Conservation (phyloP, 2,797 vertebrate genomes). For the Thunnus albacares region DNA sequence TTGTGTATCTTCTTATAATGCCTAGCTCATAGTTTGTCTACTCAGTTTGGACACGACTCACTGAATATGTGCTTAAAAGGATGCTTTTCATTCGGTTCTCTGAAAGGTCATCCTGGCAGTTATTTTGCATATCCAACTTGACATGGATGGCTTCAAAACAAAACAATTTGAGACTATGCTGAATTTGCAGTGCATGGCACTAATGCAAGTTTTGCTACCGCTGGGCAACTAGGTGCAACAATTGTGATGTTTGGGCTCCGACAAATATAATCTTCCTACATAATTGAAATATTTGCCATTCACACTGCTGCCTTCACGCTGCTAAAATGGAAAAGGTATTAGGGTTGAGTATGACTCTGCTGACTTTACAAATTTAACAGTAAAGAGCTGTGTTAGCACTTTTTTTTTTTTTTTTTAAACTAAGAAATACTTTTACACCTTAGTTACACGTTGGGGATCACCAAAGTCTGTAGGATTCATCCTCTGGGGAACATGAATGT, state of each 20-base stretch:
- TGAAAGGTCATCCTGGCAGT: not conserved
- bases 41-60: conserved; percentile 12
- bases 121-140: not conserved
- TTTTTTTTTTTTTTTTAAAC: too few relatives aligned
- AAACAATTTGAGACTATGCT: not conserved
- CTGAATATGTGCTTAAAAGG: not conserved
- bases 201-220: not conserved
- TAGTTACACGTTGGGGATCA: too few relatives aligned
- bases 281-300: not conserved
- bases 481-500: too few relatives aligned
- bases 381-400: not conserved
- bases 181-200: not conserved
- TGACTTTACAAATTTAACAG: not conserved
- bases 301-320: not conserved
- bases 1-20: conserved; percentile 8
- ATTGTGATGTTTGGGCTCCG: not conserved
- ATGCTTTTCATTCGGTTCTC: not conserved
- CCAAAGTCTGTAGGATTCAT: too few relatives aligned
- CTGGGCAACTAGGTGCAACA: too few relatives aligned
- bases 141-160: not conserved
- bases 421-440: too few relatives aligned
- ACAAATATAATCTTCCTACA: not conserved
- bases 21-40: not conserved
- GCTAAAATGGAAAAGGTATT: not conserved
- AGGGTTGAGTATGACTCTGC: not conserved